Conservation (phyloP, 2,113 vertebrate species). For the Bambusicola thoracicus region DNA sequence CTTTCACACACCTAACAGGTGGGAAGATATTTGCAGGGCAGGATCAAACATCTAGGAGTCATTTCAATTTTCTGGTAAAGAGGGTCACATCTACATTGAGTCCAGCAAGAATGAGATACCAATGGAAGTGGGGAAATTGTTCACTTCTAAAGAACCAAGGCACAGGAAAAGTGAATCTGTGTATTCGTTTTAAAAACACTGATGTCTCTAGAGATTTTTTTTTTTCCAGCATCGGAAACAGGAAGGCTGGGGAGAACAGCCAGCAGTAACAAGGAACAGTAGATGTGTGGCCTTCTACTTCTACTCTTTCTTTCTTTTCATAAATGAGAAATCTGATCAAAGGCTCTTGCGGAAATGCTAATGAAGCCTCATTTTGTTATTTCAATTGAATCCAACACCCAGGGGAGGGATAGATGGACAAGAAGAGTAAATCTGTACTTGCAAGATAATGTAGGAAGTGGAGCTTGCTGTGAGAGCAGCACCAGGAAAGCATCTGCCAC, state of each 20-base stretch:
- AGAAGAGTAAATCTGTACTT: slow-evolving; percentile 19
- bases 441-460: neutral
- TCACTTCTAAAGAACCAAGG: slow-evolving; percentile 9
- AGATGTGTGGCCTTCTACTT: slow-evolving; percentile 43
- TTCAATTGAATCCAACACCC: slow-evolving; percentile 22
- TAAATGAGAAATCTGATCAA: slow-evolving; percentile 61
- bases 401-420: slow-evolving; percentile 37
- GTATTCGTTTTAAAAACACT: neutral
- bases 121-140: neutral
- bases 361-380: slow-evolving; percentile 49
- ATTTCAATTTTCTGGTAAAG: neutral
- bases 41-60: neutral
- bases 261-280: slow-evolving; percentile 51
- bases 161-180: neutral
- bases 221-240: slow-evolving; percentile 43
- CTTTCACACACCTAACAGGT: accelerated
- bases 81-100: accelerated
- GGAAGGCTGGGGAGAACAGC: slow-evolving; percentile 63
- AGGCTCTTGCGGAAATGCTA: slow-evolving; percentile 54
- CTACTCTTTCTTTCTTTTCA: slow-evolving; percentile 37
- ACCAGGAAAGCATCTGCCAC: neutral
- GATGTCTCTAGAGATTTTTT: slow-evolving; percentile 33
- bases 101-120: neutral
- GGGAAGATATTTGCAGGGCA: neutral
- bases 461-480: neutral